Percentiles rank a stretch among this genome's conserved stretches.
These are phyloP conservation scores for Eupithecia pulchellata DNA, from an alignment of 2,888 invertebrate species.

Conservation along the genomic window DNA sequence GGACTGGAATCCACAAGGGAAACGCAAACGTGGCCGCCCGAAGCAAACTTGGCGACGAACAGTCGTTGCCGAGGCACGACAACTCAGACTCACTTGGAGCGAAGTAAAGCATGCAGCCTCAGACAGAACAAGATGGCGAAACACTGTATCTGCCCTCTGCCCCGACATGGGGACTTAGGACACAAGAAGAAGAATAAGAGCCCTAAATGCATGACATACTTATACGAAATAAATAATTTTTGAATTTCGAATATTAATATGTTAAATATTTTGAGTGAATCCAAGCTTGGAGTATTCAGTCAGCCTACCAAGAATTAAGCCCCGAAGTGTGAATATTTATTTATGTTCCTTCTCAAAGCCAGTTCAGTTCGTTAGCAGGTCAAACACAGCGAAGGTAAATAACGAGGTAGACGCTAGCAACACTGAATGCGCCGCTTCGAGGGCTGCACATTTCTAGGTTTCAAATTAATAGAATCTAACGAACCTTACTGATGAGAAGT, in stretches of 20 bases:
- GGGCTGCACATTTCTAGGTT: background rate
- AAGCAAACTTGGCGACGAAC: too few species aligned
- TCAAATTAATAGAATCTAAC: background rate
- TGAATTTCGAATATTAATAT: background rate
- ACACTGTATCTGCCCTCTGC: too few species aligned
- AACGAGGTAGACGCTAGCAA: slow-evolving; percentile 19
- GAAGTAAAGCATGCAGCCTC: too few species aligned
- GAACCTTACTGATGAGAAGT: background rate
- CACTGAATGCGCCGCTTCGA: background rate
- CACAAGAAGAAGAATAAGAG: too few species aligned
- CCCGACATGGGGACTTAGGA: too few species aligned
- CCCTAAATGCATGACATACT: too few species aligned
- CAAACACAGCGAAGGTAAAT: slow-evolving; percentile 58
- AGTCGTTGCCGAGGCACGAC: too few species aligned
- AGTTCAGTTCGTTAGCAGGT: slow-evolving; percentile 54
- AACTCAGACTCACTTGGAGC: too few species aligned
- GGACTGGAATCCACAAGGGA: too few species aligned
- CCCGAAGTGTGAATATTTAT: background rate
- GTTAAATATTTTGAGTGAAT: background rate
- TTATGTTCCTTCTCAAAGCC: background rate
- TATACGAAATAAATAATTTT: too few species aligned
- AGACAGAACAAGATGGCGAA: too few species aligned
- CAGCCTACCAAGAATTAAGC: background rate
- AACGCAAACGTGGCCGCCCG: too few species aligned
- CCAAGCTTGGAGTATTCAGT: background rate